Evolutionary conservation across 2,797 vertebrate species (phyloP).

Genomic region (Avahi laniger): DNA sequence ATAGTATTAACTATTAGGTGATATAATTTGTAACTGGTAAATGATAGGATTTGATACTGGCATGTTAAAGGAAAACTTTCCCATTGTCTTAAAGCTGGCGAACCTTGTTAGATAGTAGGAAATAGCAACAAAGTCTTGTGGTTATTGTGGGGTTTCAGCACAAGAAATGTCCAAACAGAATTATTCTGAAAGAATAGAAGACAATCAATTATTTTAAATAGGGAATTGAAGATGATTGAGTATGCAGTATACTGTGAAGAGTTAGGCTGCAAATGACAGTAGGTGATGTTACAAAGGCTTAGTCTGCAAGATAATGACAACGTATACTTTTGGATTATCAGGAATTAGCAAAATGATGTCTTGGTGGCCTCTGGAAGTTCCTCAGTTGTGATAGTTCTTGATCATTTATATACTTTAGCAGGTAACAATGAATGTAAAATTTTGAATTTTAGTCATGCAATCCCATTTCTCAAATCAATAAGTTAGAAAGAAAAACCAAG

Average conservation of each 20-base stretch:
- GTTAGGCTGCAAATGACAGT: neutral
- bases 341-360: neutral
- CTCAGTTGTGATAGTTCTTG: neutral
- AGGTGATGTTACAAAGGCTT: neutral
- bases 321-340: neutral
- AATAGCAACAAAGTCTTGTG: neutral
- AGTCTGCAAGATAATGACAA: neutral
- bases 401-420: conserved; percentile 4
- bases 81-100: conserved; percentile 38
- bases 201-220: conserved; percentile 13
- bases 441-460: conserved; percentile 22
- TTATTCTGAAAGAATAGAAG: conserved; percentile 10
- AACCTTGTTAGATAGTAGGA: neutral
- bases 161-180: neutral
- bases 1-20: neutral
- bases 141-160: neutral
- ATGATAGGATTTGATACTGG: neutral
- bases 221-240: neutral
- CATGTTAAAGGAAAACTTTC: conserved; percentile 26
- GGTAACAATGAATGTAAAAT: conserved; percentile 9
- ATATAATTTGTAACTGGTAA: neutral
- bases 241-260: neutral
- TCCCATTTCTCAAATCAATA: conserved; percentile 10
- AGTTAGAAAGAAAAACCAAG: neutral
- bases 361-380: neutral